These are phyloP conservation scores for Drosophila meridiana DNA, from an alignment of 2,888 invertebrate species.

Conservation along the genomic window DNA sequence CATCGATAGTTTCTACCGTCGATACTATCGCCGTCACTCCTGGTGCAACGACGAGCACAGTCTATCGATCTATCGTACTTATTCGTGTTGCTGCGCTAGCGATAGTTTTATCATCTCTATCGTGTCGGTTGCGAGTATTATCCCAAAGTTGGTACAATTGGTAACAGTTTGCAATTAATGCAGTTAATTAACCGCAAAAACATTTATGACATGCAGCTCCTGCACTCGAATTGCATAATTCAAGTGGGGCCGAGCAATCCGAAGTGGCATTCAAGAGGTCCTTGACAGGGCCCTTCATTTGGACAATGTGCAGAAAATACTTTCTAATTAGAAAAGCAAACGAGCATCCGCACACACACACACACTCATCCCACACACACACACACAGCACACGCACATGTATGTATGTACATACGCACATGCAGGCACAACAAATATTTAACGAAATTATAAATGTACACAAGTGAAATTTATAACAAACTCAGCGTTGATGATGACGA, in stretches of 20 bases:
- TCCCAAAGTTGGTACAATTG: slow-evolving; percentile 16
- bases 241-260: slow-evolving; percentile 13
- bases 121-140: slow-evolving; percentile 3
- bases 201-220: slow-evolving; percentile 27
- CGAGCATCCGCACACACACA: slow-evolving; percentile 25
- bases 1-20: neutral
- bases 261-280: slow-evolving; percentile 26
- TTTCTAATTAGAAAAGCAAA: slow-evolving; percentile 61
- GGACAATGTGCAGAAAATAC: slow-evolving; percentile 51
- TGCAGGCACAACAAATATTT: slow-evolving; percentile 60
- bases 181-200: slow-evolving; percentile 54
- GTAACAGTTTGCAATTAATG: slow-evolving; percentile 43
- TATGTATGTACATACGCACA: slow-evolving; percentile 2
- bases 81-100: no score
- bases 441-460: slow-evolving; percentile 71
- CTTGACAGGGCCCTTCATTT: slow-evolving; percentile 43
- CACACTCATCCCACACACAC: slow-evolving; percentile 12
- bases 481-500: slow-evolving; percentile 43
- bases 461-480: slow-evolving; percentile 54
- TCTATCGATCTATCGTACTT: no score
- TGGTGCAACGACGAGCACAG: no score
- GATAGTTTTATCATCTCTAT: no score
- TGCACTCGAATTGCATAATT: slow-evolving; percentile 12
- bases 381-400: slow-evolving; percentile 23
- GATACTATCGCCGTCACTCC: no score